Evolutionary conservation across 1,140 invertebrate species (phyloP).

Genomic region (Dendrolimus kikuchii): DNA sequence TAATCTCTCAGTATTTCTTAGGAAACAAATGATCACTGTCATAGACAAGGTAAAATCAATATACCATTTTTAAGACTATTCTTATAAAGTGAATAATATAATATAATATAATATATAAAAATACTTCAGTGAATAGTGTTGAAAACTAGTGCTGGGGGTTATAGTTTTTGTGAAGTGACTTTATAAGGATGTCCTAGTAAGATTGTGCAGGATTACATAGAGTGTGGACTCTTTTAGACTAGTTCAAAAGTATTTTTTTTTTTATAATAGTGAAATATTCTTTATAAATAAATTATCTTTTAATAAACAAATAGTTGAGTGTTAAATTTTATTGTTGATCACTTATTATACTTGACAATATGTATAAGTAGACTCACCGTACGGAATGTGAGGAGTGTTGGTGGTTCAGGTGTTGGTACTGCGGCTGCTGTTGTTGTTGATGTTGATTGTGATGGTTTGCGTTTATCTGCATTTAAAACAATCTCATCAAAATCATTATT

Average conservation of each 20-base stretch:
- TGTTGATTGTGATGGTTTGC: conserved; percentile 20
- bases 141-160: not conserved
- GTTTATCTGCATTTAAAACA: not conserved
- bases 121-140: no score
- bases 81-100: no score
- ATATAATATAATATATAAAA: no score
- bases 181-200: not conserved
- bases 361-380: conserved; percentile 29
- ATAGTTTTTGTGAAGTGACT: not conserved
- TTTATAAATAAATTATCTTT: no score
- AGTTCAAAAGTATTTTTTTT: no score
- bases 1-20: no score
- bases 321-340: not conserved
- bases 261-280: no score
- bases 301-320: not conserved
- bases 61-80: no score
- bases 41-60: no score
- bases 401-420: conserved; percentile 59
- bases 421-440: conserved; percentile 46
- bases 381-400: conserved; percentile 47
- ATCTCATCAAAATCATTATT: no score
- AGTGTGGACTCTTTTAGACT: not conserved
- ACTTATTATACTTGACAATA: not conserved
- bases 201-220: not conserved
- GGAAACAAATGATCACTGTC: no score